phyloP scores from a whole-genome alignment of 2,797 vertebrate species.

The Kryptolebias ocellatus region DNA sequence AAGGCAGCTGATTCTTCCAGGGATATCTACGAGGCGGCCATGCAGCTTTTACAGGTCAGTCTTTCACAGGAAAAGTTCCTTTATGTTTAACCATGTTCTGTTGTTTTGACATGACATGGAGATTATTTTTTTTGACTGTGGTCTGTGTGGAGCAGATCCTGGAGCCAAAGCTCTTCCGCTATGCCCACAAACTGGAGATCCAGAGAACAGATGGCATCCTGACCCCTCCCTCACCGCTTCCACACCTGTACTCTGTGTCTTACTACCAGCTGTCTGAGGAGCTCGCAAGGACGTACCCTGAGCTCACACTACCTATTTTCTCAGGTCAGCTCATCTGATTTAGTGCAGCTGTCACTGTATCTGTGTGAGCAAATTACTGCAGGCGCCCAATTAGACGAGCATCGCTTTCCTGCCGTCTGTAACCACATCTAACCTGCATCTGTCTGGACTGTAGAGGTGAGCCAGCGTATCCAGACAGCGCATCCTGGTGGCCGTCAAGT shows the following conservation, averaged over 20 bases:
- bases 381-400: no score
- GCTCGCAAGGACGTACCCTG: slow-evolving; percentile 95
- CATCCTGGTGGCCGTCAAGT: slow-evolving; percentile 96
- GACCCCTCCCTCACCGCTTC: slow-evolving; percentile 91
- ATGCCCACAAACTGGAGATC: slow-evolving; percentile 97
- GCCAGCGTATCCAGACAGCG: slow-evolving; percentile 96
- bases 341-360: slow-evolving; percentile 1
- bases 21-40: slow-evolving; percentile 97
- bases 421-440: not conserved
- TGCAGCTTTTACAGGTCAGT: slow-evolving; percentile 97
- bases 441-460: slow-evolving; percentile 86
- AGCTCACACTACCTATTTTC: slow-evolving; percentile 96
- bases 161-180: slow-evolving; percentile 99
- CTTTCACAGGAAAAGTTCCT: not conserved
- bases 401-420: not conserved
- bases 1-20: slow-evolving; percentile 98
- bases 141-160: slow-evolving; percentile 85
- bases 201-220: slow-evolving; percentile 92
- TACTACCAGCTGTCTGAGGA: slow-evolving; percentile 99
- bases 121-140: not conserved
- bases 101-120: no score
- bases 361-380: not conserved
- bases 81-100: not conserved
- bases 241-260: slow-evolving; percentile 95
- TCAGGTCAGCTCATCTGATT: slow-evolving; percentile 83